Evolutionary conservation across 2,113 vertebrate species (phyloP), one percentile per base, ranked within the genome.

Genomic region (Grammomys surdaster): DNA sequence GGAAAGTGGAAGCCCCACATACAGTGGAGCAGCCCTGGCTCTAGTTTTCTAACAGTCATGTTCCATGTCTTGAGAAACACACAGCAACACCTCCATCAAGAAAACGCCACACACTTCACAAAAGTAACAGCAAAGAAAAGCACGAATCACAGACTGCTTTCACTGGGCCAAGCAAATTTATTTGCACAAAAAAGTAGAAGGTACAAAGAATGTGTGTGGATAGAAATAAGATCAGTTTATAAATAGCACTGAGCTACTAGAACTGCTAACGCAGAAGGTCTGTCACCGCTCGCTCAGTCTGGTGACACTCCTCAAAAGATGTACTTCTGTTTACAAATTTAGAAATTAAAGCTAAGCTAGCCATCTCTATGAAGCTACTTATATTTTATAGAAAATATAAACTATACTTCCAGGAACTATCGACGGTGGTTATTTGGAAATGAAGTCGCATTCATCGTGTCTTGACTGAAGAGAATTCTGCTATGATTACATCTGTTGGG

Each of bases 361-460:
- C 36, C 75, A 95, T 28, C 63, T 58, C 77, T 6, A 88, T 1
- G 97, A 14, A 97, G 12, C 73, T 69, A 36, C 2, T 69, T 69
- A 69, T 16, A 69, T 36, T 69, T 14, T 69, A 36, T 85, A 91
- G 94, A 97, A 97, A 93, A 95, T 60, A 95, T 33, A 96, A 97
- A 95, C 82, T 92, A 96, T 80, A 97, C 87, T 97, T 95, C 63
- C 76, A 95, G 76, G 96, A 95, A 96, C 51, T 77, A 92, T 84
- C 86, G n/a, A 95, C 85, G 40, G 40, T 89, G 69, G 43, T 95
- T 87, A 89, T 77, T 73, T 60, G 88, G 46, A 97, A 98, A 96
- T 77, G 90, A 95, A 93, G 94, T 97, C 89, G 88, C 88, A 95
- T 92, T 97, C 96, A 96, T 90, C 93, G 67, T 85, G 48, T 96